Evolutionary conservation across 2,113 vertebrate species (phyloP).

Genomic region (Lagopus leucura): DNA sequence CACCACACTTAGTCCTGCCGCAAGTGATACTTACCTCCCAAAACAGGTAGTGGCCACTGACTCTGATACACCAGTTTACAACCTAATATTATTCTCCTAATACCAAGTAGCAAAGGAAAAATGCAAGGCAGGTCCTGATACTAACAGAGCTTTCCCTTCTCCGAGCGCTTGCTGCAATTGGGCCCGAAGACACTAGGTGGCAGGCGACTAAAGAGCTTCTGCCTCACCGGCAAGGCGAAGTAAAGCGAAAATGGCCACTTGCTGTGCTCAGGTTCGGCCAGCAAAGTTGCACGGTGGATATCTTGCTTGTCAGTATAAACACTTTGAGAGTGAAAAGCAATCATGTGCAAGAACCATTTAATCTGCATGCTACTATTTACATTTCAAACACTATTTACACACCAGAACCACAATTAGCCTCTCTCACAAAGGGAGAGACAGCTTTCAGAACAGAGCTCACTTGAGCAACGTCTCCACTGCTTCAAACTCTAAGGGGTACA

Average conservation of each 20-base stretch:
- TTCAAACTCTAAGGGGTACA: neutral
- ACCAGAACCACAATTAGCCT: neutral
- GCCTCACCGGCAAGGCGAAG: rapidly evolving
- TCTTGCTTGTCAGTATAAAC: neutral
- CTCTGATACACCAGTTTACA: rapidly evolving
- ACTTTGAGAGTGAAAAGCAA: neutral
- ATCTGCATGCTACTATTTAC: conserved; percentile 57
- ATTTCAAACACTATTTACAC: conserved; percentile 28
- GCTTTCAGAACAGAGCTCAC: neutral
- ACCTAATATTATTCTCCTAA: neutral
- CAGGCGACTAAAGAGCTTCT: neutral
- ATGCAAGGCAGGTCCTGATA: neutral
- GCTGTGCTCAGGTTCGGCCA: rapidly evolving
- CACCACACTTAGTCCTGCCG: neutral
- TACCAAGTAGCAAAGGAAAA: neutral
- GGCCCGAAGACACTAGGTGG: neutral
- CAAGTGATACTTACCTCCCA: neutral
- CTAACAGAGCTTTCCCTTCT: neutral
- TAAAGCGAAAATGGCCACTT: rapidly evolving
- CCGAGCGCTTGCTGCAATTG: neutral
- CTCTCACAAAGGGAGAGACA: neutral
- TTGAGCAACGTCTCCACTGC: neutral
- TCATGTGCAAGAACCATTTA: conserved; percentile 21
- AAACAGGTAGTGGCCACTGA: neutral
- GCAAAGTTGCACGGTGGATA: neutral